Base-by-base conservation (phyloP, 2,113 vertebrate genomes). In the Pelmatolapia mariae region DNA sequence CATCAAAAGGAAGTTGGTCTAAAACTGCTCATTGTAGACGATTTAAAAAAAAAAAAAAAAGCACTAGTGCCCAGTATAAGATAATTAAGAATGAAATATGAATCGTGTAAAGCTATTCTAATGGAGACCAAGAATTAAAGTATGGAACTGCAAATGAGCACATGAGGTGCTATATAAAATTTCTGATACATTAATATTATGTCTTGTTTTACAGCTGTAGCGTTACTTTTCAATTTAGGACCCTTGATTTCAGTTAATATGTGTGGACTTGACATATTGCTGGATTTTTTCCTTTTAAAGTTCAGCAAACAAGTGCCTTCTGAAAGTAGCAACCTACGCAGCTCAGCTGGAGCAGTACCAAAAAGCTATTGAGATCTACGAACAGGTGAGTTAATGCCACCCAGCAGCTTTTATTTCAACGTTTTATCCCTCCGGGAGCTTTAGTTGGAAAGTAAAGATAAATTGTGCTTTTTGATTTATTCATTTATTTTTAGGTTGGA, bases 291-390 rank as follows among this genome's bases (percentile, higher is more conserved):
- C 3, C 16, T 68, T 50, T 85, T 87, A 43, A 89, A 98, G 98
- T 93, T 98, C 98, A 26, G 98, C 98, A 52, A 98, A 99, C 96
- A 99, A 99, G 96, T 99, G 98, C 93, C 96, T 99, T 88, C 95
- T 99, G 89, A 99, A 99, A 94, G 98, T 99, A 76, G 98, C 98
- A 1, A 97, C 97, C 1, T 98, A 98, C 0, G 97, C 98, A 0
- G 98, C 98, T 0, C 98, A 98, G 93, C 95, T 99, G 95, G 98
- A 99, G 91, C 97, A 98, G 92, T 98, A 99, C 86, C 97, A 95
- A 71, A 99, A 98, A 89, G 98, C 98, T 7, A 96, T 98, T 2
- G 98, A 98, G 91, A 98, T 99, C 89, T 99, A 98, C 1, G 98
- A 99, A 63, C 98, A 98, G 97, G 98, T 97, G 80, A 47, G 90